Evolutionary conservation across 2,888 invertebrate genomes (phyloP), one percentile per base, ranked within the genome.

Genomic region (Spatulosminthurus flaviceps): DNA sequence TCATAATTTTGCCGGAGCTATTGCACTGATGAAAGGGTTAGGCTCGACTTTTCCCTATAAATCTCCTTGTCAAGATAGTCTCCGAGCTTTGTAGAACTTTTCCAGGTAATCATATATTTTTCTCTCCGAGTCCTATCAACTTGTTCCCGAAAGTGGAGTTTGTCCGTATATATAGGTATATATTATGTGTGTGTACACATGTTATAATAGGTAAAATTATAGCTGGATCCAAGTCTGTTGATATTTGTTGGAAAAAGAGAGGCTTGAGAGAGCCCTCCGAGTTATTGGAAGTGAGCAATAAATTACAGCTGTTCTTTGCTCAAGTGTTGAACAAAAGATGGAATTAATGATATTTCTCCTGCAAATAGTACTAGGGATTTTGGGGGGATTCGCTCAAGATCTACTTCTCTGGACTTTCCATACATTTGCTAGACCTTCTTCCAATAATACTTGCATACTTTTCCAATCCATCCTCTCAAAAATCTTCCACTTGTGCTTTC

Each of bases 231-330:
- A 1, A 5, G 19, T 51, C n/a, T 51, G 51, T 51, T 51, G 51
- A 51, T 51, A 51, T 51, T 51, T 51, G 51, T 51, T 51, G 19
- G n/a, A 2, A 51, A 19, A 2, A 13, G 51, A 13, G 41, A 41
- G 13, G 9, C 13, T 41, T 13, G 7, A 13, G 41, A 41, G 16
- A 51, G 19, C 16, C 16, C 51, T 51, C 51, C 7, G n/a, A 51
- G 51, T 51, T 51, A 51, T 51, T 51, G 51, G 19, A 51, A 51
- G 51, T 51, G n/a, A 74, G 74, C 51, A 24, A 74, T 74, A 74
- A 74, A 74, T 74, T 74, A 74, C 74, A 74, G 28, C 74, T 74
- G 74, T 72, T 74, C 51, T 74, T 51, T n/a, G 7, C 51, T 51
- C 51, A 51, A 51, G 51, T 51, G 51, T 51, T 51, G 51, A 51